These are phyloP conservation scores for Leptinotarsa tumamoca DNA, from an alignment of 2,888 invertebrate genomes.

Conservation along the genomic window DNA sequence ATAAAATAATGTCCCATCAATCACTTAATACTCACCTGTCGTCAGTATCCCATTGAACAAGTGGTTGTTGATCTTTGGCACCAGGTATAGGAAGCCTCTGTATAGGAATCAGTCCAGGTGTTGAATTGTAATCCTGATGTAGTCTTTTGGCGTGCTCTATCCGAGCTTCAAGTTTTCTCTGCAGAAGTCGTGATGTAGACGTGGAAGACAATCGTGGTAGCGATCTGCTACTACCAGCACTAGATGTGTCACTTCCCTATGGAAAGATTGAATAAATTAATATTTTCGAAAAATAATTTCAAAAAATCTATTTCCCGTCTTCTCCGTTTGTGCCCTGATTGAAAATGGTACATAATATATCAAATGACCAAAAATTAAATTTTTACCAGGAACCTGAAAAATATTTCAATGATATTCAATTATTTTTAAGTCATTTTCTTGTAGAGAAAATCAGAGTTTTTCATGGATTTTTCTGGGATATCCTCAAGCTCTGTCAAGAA, in stretches of 20 bases:
- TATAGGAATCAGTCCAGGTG: conserved; percentile 67
- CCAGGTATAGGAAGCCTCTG: conserved; percentile 68
- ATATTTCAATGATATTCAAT: no score
- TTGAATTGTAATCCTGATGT: conserved; percentile 66
- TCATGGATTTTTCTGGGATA: no score
- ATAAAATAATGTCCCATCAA: no score
- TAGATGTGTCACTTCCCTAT: conserved; percentile 63
- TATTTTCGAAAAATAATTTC: no score
- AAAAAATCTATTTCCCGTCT: no score
- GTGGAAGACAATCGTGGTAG: conserved; percentile 54
- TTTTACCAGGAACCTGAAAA: no score
- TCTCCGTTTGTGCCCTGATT: no score
- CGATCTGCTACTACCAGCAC: conserved; percentile 62
- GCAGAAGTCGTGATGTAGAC: conserved; percentile 61
- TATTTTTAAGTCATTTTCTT: no score
- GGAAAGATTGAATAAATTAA: not conserved
- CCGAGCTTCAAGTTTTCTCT: conserved; percentile 64
- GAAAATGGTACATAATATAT: no score
- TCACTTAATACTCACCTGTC: conserved; percentile 64
- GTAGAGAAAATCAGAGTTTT: no score
- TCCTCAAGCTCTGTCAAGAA: no score
- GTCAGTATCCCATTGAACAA: conserved; percentile 72
- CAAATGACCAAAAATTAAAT: no score
- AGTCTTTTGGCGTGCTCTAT: conserved; percentile 66
- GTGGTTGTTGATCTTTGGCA: conserved; percentile 69